Percentiles rank a stretch among this genome's conserved stretches.
phyloP scores from a whole-genome alignment of 2,888 invertebrate genomes.

The Pammene fasciana region DNA sequence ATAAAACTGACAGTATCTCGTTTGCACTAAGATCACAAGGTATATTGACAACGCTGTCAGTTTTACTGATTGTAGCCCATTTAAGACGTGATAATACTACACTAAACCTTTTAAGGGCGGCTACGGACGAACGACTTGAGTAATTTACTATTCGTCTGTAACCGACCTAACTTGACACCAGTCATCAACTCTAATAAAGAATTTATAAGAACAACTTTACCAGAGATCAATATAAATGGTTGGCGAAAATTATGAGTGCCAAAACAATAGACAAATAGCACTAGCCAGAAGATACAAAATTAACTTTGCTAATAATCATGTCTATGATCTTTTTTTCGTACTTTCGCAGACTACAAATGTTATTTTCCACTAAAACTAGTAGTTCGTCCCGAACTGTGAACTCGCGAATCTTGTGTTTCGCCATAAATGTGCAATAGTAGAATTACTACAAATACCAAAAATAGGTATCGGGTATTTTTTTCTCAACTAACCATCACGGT shows the following conservation, averaged over 20 bases:
- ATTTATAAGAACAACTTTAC: not conserved
- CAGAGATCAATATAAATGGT: not conserved
- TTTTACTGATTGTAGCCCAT: slow-evolving; percentile 7
- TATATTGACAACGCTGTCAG: slow-evolving; percentile 13
- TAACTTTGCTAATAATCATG: not conserved
- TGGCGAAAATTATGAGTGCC: not conserved
- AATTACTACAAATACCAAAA: no score
- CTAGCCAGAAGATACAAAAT: not conserved
- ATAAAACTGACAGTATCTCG: slow-evolving; percentile 18
- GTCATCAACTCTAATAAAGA: not conserved
- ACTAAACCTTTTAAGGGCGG: slow-evolving; percentile 44
- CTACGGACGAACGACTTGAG: slow-evolving; percentile 27
- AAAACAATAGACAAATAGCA: not conserved
- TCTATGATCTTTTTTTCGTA: no score
- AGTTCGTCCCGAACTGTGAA: no score
- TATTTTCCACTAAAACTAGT: not conserved
- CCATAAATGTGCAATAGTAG: no score
- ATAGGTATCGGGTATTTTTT: no score
- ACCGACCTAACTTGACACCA: slow-evolving; percentile 29
- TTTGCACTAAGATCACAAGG: not conserved
- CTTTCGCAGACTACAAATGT: not conserved
- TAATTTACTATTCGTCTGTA: slow-evolving; percentile 13
- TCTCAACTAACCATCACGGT: no score
- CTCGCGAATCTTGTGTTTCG: no score
- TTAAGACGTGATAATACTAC: slow-evolving; percentile 47